phyloP scores from a whole-genome alignment of 2,888 invertebrate genomes.

The Protophormia terraenovae region DNA sequence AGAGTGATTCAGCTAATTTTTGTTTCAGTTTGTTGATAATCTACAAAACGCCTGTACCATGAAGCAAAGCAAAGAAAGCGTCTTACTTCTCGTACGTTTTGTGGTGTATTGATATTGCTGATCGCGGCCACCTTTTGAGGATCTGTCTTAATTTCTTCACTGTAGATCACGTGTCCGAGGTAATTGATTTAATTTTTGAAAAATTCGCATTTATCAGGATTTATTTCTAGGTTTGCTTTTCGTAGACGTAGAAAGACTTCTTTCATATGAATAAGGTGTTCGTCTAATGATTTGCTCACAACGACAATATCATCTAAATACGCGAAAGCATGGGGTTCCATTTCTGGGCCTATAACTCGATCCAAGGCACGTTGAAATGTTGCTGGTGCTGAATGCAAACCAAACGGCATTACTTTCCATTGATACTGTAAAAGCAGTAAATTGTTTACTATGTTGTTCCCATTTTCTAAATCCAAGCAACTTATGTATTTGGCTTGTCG shows the following conservation, averaged over 20 bases:
- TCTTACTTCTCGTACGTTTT: background rate
- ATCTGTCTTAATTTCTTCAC: background rate
- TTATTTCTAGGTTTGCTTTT: background rate
- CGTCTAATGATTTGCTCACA: background rate
- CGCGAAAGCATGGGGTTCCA: background rate
- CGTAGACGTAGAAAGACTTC: background rate
- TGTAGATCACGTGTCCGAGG: background rate
- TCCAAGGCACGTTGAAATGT: background rate
- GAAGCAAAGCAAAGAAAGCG: background rate
- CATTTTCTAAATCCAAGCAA: background rate
- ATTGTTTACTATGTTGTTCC: background rate
- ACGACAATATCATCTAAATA: background rate
- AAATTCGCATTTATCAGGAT: background rate
- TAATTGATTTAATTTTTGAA: background rate
- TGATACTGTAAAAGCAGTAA: background rate
- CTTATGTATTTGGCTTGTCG: conserved; percentile 1
- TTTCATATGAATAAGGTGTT: background rate
- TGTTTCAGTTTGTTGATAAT: background rate
- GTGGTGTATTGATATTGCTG: background rate
- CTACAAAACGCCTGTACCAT: background rate
- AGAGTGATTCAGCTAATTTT: no score
- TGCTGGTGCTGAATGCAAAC: background rate
- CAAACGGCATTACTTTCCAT: background rate
- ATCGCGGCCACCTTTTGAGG: background rate
- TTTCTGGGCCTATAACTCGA: background rate